Evolutionary conservation across 2,888 invertebrate genomes (phyloP).

Genomic region (Chloromyia formosa): DNA sequence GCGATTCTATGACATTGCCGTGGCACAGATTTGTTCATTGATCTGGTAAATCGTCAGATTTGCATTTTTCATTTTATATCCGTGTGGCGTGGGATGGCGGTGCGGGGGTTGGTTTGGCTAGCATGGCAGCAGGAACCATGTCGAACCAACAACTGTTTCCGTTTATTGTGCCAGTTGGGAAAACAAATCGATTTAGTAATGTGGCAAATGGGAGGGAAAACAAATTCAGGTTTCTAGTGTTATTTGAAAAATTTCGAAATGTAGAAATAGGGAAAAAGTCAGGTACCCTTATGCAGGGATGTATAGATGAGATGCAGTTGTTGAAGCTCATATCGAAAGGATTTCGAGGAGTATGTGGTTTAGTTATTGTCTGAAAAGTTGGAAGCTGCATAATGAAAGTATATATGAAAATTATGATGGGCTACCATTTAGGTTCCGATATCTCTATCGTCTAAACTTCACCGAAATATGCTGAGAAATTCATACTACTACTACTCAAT

Average conservation of each 20-base stretch:
- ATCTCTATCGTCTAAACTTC: too few species aligned
- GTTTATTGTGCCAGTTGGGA: neutral
- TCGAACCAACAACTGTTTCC: neutral
- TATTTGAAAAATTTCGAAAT: neutral
- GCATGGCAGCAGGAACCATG: neutral
- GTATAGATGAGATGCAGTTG: neutral
- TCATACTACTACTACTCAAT: too few species aligned
- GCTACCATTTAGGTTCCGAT: too few species aligned
- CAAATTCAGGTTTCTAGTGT: neutral
- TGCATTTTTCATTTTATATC: slow-evolving; percentile 20
- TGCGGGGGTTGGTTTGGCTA: neutral
- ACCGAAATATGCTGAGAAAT: too few species aligned
- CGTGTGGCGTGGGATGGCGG: too few species aligned
- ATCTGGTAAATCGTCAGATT: slow-evolving; percentile 31
- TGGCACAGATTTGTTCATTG: slow-evolving; percentile 27
- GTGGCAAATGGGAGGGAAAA: neutral
- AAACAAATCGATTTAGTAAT: slow-evolving; percentile 21
- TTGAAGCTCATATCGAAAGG: too few species aligned
- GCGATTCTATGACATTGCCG: neutral
- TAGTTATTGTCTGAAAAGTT: too few species aligned
- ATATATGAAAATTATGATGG: too few species aligned
- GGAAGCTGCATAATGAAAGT: too few species aligned
- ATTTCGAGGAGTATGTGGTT: too few species aligned
- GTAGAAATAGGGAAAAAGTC: neutral
- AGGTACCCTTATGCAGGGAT: neutral